These are phyloP conservation scores for Drosophila macrospina DNA, from an alignment of 2,888 invertebrate genomes.

Conservation along the genomic window DNA sequence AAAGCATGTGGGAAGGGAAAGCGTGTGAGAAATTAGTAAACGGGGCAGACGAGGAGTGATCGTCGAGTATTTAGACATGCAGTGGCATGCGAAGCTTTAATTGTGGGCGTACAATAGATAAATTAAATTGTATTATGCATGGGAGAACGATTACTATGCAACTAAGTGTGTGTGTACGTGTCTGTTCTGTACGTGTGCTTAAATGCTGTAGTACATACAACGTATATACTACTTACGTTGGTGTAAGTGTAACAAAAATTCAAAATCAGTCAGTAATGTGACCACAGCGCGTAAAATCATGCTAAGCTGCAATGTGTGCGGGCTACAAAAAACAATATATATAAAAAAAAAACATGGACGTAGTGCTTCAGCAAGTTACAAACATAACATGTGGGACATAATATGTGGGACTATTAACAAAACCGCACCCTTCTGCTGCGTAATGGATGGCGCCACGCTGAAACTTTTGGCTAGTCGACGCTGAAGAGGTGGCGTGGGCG, in stretches of 20 bases:
- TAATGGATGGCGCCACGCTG: slow-evolving; percentile 91
- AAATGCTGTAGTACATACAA: background rate
- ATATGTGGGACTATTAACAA: slow-evolving; percentile 22
- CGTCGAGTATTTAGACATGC: slow-evolving; percentile 41
- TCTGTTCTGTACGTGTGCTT: slow-evolving; percentile 3
- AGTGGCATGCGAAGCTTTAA: slow-evolving; percentile 53
- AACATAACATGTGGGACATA: slow-evolving; percentile 34
- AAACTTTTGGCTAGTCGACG: slow-evolving; percentile 96
- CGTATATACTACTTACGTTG: background rate
- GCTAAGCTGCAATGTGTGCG: slow-evolving; percentile 26
- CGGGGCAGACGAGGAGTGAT: slow-evolving; percentile 17
- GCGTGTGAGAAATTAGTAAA: slow-evolving; percentile 74
- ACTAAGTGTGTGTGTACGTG: background rate
- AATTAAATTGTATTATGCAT: slow-evolving; percentile 49
- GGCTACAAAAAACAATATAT: background rate
- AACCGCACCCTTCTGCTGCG: slow-evolving; percentile 85
- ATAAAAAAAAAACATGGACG: background rate
- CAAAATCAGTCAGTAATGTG: slow-evolving; percentile 28
- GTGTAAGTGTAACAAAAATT: slow-evolving; percentile 6
- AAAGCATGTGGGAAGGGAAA: slow-evolving; percentile 55
- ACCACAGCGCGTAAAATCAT: slow-evolving; percentile 24
- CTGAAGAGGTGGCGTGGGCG: slow-evolving; percentile 93
- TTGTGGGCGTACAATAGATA: slow-evolving; percentile 74
- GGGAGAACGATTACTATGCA: slow-evolving; percentile 8
- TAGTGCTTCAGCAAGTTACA: background rate